These are phyloP conservation scores for Calyptommatus sinebrachiatus DNA, from an alignment of 2,113 vertebrate species.

Conservation along the genomic window DNA sequence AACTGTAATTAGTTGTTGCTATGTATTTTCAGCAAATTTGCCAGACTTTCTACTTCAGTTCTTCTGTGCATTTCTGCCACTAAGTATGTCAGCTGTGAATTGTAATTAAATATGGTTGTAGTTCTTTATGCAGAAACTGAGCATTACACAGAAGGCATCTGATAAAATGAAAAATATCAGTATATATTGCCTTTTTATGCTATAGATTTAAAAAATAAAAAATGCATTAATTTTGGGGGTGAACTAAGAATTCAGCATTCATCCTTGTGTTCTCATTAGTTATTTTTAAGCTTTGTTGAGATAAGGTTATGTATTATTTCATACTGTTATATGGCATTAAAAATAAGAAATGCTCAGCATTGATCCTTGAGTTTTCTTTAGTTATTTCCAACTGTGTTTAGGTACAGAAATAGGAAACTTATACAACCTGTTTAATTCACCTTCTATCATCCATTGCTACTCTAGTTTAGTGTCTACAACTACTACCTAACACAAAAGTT, in stretches of 20 bases:
- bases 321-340: background rate
- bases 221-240: too few species aligned
- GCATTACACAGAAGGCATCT: background rate
- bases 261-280: too few species aligned
- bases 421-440: too few species aligned
- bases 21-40: rapidly evolving
- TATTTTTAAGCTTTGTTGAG: too few species aligned
- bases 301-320: rapidly evolving
- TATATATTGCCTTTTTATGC: background rate
- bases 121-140: background rate
- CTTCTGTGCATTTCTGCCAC: background rate
- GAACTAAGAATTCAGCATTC: too few species aligned
- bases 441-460: too few species aligned
- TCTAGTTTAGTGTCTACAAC: too few species aligned
- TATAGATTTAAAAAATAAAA: background rate
- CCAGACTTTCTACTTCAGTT: background rate
- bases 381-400: background rate
- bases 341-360: background rate
- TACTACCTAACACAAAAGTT: too few species aligned
- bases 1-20: background rate
- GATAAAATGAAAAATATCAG: rapidly evolving
- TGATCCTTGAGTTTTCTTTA: background rate
- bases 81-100: background rate
- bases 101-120: background rate
- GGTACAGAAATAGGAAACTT: too few species aligned